Base-by-base conservation (phyloP, 2,113 vertebrate genomes). In the Arenaria interpres region DNA sequence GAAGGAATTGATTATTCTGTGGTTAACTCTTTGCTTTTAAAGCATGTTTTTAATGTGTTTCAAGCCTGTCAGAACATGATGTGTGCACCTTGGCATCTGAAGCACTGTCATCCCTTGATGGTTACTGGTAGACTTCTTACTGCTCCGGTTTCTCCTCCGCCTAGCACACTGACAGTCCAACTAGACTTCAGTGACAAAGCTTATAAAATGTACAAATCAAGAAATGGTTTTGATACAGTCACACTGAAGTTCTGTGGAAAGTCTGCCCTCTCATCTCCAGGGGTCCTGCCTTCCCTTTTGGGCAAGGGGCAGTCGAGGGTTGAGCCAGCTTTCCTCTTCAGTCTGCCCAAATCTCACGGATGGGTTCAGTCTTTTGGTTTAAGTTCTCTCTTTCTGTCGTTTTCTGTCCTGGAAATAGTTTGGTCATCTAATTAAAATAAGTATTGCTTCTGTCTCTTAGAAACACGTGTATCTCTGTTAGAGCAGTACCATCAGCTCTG, bases 391-490 rank as follows among this genome's bases (percentile, higher is more conserved):
- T n/a, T 60, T 32, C 12, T 41, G 1, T 46, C 63, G 5, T 2
- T 45, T 85, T 75, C 27, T 88, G 9, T 54, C 33, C 19, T 73
- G 62, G 20, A 82, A 76, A 30, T 50, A 62, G 12, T 53, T 28
- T 67, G 45, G 6, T 19, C 2, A 1, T 72, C 75, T 75, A 76
- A 57, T 80, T 51, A 43, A 46, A 46, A 24, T 32, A 37, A 71
- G 12, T 6, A 28, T 32, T 39, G 5, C 16, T 69, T 77, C 35
- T 32, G 2, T n/a, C 22, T 60, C 20, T 54, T 72, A 24, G 2
- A 56, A 51, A 33, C 16, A 2, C 9, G 4, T 25, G 1, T 30
- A 1, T 50, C 1, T 87, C 30, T 21, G 0, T 30, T 64, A 17
- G 43, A 43, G 22, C 9, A 74, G 2, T 28, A 19, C 46, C 12